A percentile compares a stretch with the other conserved stretches of the same genome.
Conservation (phyloP, 2,113 vertebrate species). For the Thymallus thymallus region DNA sequence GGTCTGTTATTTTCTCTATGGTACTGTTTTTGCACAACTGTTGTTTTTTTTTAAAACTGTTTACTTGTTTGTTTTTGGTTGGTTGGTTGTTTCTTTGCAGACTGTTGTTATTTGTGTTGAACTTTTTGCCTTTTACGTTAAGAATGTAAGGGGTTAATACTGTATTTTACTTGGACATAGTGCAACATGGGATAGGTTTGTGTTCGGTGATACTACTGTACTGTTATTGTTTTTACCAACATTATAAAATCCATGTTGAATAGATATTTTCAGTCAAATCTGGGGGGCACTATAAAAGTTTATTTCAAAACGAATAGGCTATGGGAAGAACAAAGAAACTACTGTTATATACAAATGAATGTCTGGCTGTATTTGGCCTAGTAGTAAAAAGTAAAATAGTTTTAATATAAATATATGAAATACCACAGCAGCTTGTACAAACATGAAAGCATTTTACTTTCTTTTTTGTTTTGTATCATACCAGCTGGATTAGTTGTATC, state of each 20-base stretch:
- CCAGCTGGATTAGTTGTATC: conserved; percentile 84
- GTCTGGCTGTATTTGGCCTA: conserved; percentile 93
- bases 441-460: conserved; percentile 89
- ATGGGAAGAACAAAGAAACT: conserved; percentile 64
- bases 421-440: conserved; percentile 91
- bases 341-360: conserved; percentile 89
- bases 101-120: conserved; percentile 72
- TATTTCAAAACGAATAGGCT: conserved; percentile 70
- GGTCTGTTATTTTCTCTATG: too few species aligned
- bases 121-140: conserved; percentile 86
- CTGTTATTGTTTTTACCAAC: conserved; percentile 55
- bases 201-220: conserved; percentile 65
- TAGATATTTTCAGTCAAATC: conserved; percentile 76
- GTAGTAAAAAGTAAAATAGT: conserved; percentile 85
- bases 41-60: conserved; percentile 40
- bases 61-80: conserved; percentile 63
- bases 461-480: conserved; percentile 94
- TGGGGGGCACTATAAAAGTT: conserved; percentile 73
- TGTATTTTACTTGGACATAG: conserved; percentile 78
- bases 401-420: conserved; percentile 74
- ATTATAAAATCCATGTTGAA: conserved; percentile 67
- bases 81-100: conserved; percentile 65
- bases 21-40: conserved; percentile 79
- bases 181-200: conserved; percentile 65
- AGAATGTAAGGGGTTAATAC: conserved; percentile 82